Evolutionary conservation across 1,140 invertebrate genomes (phyloP).

Genomic region (Drosophila dunni): DNA sequence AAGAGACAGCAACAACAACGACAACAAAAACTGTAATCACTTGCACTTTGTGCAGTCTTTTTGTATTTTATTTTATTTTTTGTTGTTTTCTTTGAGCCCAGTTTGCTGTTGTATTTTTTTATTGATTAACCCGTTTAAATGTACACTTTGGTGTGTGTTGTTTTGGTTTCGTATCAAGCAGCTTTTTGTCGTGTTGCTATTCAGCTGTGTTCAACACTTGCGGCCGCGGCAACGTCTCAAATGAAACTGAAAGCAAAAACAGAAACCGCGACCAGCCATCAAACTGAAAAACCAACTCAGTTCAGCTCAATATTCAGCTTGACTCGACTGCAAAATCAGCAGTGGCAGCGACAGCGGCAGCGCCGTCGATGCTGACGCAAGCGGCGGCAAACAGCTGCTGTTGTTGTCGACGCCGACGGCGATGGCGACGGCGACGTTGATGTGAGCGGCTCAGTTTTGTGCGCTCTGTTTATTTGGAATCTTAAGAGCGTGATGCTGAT

Average conservation of each 20-base stretch:
- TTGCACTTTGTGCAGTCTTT: constrained; percentile 45
- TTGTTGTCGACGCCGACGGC: not conserved
- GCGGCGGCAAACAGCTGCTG: constrained; percentile 16
- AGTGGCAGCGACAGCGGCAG: constrained; percentile 5
- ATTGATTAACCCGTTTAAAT: constrained; percentile 60
- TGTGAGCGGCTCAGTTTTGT: constrained; percentile 21
- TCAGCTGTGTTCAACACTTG: constrained; percentile 61
- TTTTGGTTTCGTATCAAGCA: constrained; percentile 33
- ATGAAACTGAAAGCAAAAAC: constrained; percentile 81
- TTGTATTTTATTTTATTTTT: not conserved
- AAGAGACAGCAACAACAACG: constrained; percentile 45
- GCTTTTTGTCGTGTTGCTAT: constrained; percentile 26
- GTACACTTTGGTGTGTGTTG: constrained; percentile 31
- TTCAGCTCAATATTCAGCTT: constrained; percentile 30
- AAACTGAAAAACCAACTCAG: constrained; percentile 38
- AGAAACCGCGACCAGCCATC: constrained; percentile 50
- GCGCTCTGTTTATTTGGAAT: constrained; percentile 56
- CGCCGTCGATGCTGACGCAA: constrained; percentile 1
- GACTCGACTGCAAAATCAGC: constrained; percentile 23
- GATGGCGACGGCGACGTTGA: not conserved
- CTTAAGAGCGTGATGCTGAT: constrained; percentile 79
- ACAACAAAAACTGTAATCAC: constrained; percentile 35
- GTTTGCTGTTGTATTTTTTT: constrained; percentile 25
- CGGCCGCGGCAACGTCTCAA: constrained; percentile 77
- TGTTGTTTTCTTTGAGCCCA: too few relatives aligned